phyloP scores from a whole-genome alignment of 2,113 vertebrate species.

The Syngnathus typhle region DNA sequence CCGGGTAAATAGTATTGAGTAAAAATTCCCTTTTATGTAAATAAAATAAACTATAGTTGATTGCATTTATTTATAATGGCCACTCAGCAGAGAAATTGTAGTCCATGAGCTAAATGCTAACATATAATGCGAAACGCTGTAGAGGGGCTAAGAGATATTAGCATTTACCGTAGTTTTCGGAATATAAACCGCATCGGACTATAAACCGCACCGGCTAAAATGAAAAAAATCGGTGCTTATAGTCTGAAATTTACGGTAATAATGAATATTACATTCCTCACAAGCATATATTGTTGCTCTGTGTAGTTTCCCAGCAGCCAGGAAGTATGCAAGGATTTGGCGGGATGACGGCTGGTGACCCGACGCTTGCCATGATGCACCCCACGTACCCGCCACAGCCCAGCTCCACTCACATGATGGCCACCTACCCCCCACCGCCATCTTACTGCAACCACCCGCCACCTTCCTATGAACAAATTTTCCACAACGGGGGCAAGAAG shows the following conservation, averaged over 20 bases:
- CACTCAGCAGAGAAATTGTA: not conserved
- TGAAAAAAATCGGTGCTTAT: too few relatives aligned
- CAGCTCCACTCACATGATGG: slow-evolving; percentile 77
- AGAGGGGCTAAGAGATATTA: not conserved
- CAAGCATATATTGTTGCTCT: not conserved
- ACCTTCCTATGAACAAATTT: slow-evolving; percentile 89
- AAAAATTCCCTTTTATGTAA: not conserved
- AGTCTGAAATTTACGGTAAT: too few relatives aligned
- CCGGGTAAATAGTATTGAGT: slow-evolving; percentile 69
- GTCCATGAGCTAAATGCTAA: not conserved
- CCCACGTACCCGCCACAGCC: slow-evolving; percentile 80
- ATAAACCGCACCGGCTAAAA: too few relatives aligned
- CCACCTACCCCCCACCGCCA: slow-evolving; percentile 82
- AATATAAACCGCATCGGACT: too few relatives aligned
- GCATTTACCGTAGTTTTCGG: too few relatives aligned
- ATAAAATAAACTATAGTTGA: too few relatives aligned
- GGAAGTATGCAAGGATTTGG: slow-evolving; percentile 79
- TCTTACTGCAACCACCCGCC: slow-evolving; percentile 95
- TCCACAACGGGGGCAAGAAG: slow-evolving; percentile 83
- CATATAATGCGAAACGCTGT: not conserved
- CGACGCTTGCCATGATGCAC: slow-evolving; percentile 70
- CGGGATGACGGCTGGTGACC: slow-evolving; percentile 64
- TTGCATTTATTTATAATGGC: too few relatives aligned
- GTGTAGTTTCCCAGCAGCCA: slow-evolving; percentile 82
- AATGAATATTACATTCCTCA: too few relatives aligned